Evolutionary conservation across 2,888 invertebrate genomes (phyloP), one percentile per base, ranked within the genome.

Genomic region (Cosmia pyralina): DNA sequence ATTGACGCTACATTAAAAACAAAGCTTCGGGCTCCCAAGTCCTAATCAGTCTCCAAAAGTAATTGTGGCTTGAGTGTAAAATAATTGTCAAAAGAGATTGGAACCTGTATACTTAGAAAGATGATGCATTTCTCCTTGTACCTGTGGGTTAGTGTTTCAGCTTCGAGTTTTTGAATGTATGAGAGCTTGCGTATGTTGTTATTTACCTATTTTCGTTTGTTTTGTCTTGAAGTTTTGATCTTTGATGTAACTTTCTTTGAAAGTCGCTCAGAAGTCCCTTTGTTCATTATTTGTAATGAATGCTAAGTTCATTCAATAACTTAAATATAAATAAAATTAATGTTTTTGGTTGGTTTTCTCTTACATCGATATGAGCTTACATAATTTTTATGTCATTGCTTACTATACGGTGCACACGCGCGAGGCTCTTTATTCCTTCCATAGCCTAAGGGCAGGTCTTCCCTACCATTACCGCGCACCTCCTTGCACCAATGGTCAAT

Each of bases 101-200:
- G 72, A 83, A 71, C 77, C 46, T 85, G 73, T 83, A 44, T 50
- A 69, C 69, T 58, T 86, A 79, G 72, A 59, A 74, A 85, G 87
- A 86, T 81, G 83, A 87, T 85, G 82, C 87, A 88, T 89, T 90
- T 89, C 76, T 87, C 75, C 67, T 77, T 88, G 88, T 87, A 88
- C 85, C 88, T 88, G 86, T 86, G 86, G 83, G 78, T 80, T 71
- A 84, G 79, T 79, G 75, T 86, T 77, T 81, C 72, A 72, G 81
- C 79, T 85, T 87, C 58, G 69, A 74, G 68, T 64, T 65, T 38
- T 58, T 64, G 19, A 65, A 46, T 63, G 64, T 50, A 44, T 4
- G 55, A 11, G 52, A 28, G 15, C 44, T 65, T 64, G 5, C 48
- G 0, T 66, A 69, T 70, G 72, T 72, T 82, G 67, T 55, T 58